Base-by-base conservation (phyloP, 2,113 vertebrate genomes). In the Ardeotis arabs region DNA sequence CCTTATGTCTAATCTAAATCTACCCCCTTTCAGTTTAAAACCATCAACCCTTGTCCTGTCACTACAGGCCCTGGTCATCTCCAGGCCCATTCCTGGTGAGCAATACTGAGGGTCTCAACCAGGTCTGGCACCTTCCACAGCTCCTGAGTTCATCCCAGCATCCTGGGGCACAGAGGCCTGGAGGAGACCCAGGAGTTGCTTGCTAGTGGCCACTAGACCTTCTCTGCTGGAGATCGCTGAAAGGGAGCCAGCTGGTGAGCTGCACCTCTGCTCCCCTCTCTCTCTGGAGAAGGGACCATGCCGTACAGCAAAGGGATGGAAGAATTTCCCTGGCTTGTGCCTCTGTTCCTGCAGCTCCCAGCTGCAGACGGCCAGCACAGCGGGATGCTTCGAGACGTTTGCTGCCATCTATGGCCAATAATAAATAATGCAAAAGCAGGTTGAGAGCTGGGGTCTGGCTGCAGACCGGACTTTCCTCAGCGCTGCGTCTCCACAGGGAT, bases 331-430 rank as follows among this genome's bases (percentile, higher is more conserved):
- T 22, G 50, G 20, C 39, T 89, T 49, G 27, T 19, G 21, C 10
- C 14, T 79, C 35, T 37, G 25, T 3, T 62, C 56, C 60, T 2
- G 41, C 37, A 25, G 52, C 50, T 82, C 47, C n/a, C 9, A 7
- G 47, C 39, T 53, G 72, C 64, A 14, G n/a, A 4, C 75, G 41
- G n/a, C 16, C 49, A 12, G 4, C 70, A 1, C 80, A 87, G 91
- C 21, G 0, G 90, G 82, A 86, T 52, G 88, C 92, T 86, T 35
- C 2, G 92, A 67, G 96, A 91, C 9, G 12, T 96, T 77, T 97
- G 96, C 96, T 97, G 96, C 96, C 96, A 97, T 70, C 96, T 97
- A 96, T 31, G 88, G 96, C 92, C 95, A 63, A 56, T 25, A 82
- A 86, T 18, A 67, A 88, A 94, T 67, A 97, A 72, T 94, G 95